These are phyloP conservation scores for Montipora capitata DNA, from an alignment of 92 coral and sea anemone genomes.

Conservation along the genomic window DNA sequence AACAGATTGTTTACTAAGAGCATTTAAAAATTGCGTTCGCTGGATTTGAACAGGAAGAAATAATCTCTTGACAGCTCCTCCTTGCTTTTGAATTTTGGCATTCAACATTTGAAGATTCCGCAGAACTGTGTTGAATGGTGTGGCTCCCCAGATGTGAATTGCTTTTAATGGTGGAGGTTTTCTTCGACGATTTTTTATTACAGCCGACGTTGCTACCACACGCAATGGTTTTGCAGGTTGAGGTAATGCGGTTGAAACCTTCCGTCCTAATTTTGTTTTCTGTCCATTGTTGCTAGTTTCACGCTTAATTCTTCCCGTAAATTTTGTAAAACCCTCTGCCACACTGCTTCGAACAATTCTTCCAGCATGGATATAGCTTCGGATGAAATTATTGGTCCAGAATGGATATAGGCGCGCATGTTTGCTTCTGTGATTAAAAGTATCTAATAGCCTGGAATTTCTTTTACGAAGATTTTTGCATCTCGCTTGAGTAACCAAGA, in stretches of 20 bases:
- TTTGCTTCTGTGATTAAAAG: neutral
- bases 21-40: conserved; percentile 39
- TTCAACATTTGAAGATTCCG: conserved; percentile 80
- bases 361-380: neutral
- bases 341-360: neutral
- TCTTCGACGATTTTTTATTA: conserved; percentile 77
- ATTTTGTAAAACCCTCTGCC: neutral
- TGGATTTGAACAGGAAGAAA: conserved; percentile 69
- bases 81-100: conserved; percentile 60
- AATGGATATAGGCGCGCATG: neutral
- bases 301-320: conserved; percentile 27
- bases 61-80: conserved; percentile 72
- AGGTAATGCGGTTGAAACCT: conserved; percentile 52
- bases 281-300: neutral
- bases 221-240: conserved; percentile 83
- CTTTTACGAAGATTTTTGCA: conserved; percentile 32
- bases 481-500: conserved; percentile 11
- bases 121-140: conserved; percentile 92
- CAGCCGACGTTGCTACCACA: conserved; percentile 90
- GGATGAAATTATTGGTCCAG: neutral
- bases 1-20: neutral
- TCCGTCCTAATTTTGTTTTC: neutral
- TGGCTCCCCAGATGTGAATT: conserved; percentile 95
- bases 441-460: neutral
- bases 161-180: conserved; percentile 83